These are phyloP conservation scores for Oasisia sp. DNA, from an alignment of 2,888 invertebrate genomes.

Conservation along the genomic window DNA sequence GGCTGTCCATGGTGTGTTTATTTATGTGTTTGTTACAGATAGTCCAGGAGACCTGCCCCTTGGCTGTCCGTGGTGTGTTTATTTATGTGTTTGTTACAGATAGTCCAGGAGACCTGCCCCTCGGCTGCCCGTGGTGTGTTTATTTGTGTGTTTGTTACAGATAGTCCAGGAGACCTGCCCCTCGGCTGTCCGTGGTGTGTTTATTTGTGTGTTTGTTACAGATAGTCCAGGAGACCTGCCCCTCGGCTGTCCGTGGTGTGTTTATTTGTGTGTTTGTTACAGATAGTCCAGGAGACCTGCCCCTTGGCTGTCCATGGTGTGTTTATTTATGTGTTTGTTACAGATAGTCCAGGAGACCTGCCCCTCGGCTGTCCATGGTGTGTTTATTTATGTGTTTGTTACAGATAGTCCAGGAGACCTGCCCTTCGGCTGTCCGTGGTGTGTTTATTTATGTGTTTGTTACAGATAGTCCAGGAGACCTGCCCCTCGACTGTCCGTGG, in stretches of 20 bases:
- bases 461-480: not conserved
- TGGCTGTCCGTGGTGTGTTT: not conserved
- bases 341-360: slow-evolving; percentile 2
- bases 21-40: not conserved
- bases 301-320: slow-evolving; percentile 1
- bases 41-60: slow-evolving; percentile 5
- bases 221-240: slow-evolving; percentile 2
- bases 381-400: not conserved
- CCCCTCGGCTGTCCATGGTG: not conserved
- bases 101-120: slow-evolving; percentile 9
- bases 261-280: not conserved
- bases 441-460: not conserved
- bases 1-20: not conserved
- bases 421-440: not conserved
- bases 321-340: not conserved
- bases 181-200: not conserved
- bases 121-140: not conserved
- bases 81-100: not conserved
- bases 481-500: not conserved
- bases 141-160: not conserved
- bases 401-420: not conserved
- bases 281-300: not conserved
- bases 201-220: not conserved
- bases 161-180: slow-evolving; percentile 1
- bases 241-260: not conserved